Evolutionary conservation across 2,888 invertebrate species (phyloP), one percentile per base, ranked within the genome.

Genomic region (Thecocarcelia acutangulata): DNA sequence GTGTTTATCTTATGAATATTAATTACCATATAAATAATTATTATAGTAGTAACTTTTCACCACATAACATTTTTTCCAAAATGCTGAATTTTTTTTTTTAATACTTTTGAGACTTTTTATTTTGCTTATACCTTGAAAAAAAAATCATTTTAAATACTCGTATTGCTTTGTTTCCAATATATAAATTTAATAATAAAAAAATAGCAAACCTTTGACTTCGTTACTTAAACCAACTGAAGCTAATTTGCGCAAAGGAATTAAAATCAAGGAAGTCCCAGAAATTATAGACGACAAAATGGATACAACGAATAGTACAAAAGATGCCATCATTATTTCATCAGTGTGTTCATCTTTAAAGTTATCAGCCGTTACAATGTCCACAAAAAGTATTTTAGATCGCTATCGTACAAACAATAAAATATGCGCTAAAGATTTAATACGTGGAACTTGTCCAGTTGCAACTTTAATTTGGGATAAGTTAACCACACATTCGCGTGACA

Each of bases 401-500:
- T 85, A 85, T 80, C 84, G 83, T 63, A 64, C 73, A 15, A 82
- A 82, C 78, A 72, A 73, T 69, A 80, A 66, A 48, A 54, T 73
- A 70, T 80, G 80, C 68, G 84, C 86, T 84, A 85, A 84, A 56
- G 85, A 85, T 85, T 87, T 87, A 76, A 84, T 88, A 87, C 87
- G 86, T 86, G 86, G 87, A 85, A 84, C 84, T 68, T 80, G 72
- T 19, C 66, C 75, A 15, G 52, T 44, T 46, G 54, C 80, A 78
- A 64, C 78, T 82, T 19, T 54, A 54, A 24, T 68, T 42, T 80
- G 76, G 73, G 76, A 80, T 64, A 83, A 79, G 59, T 37, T 83
- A 63, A 82, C 85, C 83, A 86, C 87, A 86, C 88, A 87, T 76
- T 85, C 86, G 84, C 89, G 90, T 85, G 86, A 87, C 84, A 90